phyloP scores from a whole-genome alignment of 2,113 vertebrate species.

The Misgurnus anguillicaudatus region DNA sequence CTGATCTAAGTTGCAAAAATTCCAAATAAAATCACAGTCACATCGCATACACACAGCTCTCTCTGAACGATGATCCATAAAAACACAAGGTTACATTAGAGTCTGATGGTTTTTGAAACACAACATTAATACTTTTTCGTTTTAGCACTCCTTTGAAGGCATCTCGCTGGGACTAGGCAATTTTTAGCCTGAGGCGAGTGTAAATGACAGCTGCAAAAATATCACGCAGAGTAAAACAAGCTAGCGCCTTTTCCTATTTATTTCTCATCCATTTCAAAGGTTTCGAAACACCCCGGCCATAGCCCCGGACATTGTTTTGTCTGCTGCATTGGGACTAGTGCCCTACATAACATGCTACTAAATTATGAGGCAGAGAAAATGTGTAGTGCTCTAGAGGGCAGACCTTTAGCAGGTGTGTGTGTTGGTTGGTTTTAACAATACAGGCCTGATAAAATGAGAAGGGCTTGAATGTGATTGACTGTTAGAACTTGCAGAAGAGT shows the following conservation, averaged over 20 bases:
- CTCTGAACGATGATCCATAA: background rate
- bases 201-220: conserved; percentile 33
- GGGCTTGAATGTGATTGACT: conserved; percentile 9
- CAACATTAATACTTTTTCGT: background rate
- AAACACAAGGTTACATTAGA: background rate
- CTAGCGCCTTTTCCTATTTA: conserved; percentile 3
- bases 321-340: conserved; percentile 17
- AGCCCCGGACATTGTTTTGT: background rate
- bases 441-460: conserved; percentile 12
- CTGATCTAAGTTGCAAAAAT: background rate
- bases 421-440: conserved; percentile 30
- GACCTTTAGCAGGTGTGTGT: conserved; percentile 8
- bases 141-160: conserved; percentile 1
- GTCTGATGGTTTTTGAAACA: background rate
- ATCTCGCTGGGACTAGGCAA: conserved; percentile 22
- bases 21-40: background rate
- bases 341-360: conserved; percentile 41
- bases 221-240: conserved; percentile 24
- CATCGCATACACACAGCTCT: background rate
- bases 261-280: conserved; percentile 7
- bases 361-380: conserved; percentile 9
- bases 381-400: conserved; percentile 2
- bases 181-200: conserved; percentile 28
- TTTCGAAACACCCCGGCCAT: background rate
- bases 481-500: background rate